These are phyloP conservation scores for Sebastes hopkinsi DNA, from an alignment of 2,797 vertebrate genomes.

Conservation along the genomic window DNA sequence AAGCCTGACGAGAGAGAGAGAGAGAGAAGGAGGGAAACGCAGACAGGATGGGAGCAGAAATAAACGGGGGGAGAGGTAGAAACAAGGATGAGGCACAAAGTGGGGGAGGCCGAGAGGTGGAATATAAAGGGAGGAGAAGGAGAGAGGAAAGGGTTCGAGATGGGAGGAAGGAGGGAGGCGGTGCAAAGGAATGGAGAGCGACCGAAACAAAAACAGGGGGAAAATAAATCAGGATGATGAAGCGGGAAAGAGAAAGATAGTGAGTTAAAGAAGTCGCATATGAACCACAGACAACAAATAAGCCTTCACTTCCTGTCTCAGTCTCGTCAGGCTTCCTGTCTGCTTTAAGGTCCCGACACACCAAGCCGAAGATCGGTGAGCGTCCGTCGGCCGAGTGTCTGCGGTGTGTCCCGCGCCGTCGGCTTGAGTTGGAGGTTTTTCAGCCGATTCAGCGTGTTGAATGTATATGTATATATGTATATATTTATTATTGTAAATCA, in stretches of 20 bases:
- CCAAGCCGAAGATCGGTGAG: no score
- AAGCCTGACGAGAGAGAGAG: slow-evolving; percentile 88
- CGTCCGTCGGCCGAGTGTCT: no score
- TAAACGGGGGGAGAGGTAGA: neutral
- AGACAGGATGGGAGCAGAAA: neutral
- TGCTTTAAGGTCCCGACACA: neutral
- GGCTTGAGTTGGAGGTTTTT: no score
- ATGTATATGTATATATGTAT: no score
- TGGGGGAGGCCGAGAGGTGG: neutral
- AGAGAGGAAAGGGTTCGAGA: neutral
- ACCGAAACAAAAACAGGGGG: neutral
- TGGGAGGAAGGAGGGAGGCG: neutral
- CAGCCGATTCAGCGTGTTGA: no score
- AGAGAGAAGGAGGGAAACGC: slow-evolving; percentile 71
- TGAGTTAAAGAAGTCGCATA: slow-evolving; percentile 53
- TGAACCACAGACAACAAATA: slow-evolving; percentile 35
- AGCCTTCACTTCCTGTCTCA: slow-evolving; percentile 38
- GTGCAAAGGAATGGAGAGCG: neutral
- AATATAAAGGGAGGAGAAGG: neutral
- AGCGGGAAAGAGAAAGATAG: slow-evolving; percentile 59
- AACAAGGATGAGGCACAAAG: neutral
- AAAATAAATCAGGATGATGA: slow-evolving; percentile 46
- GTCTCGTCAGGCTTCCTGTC: slow-evolving; percentile 30
- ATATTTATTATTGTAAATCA: no score
- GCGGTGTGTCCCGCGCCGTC: no score